phyloP scores from a whole-genome alignment of 1,140 invertebrate species.

The Trichonephila clavipes region DNA sequence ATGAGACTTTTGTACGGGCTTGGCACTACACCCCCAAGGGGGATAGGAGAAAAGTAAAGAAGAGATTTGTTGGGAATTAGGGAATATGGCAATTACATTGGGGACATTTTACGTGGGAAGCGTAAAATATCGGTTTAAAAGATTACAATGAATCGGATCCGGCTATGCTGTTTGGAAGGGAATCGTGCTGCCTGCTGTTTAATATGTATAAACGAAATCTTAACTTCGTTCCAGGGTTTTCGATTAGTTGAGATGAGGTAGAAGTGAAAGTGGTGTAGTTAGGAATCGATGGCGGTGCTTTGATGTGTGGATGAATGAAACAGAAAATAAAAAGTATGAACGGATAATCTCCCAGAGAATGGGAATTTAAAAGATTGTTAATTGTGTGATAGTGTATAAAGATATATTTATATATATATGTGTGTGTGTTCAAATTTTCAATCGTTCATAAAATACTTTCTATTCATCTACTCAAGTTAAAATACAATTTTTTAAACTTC shows the following conservation, averaged over 20 bases:
- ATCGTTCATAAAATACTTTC: too few relatives aligned
- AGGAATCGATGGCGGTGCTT: too few relatives aligned
- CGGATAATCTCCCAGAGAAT: too few relatives aligned
- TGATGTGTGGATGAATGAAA: background rate
- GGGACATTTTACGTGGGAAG: conserved; percentile 31
- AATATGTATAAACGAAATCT: conserved; percentile 54
- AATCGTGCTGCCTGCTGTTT: background rate
- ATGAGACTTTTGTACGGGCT: conserved; percentile 18
- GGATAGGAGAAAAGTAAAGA: background rate
- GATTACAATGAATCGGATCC: conserved; percentile 30
- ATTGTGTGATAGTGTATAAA: too few relatives aligned
- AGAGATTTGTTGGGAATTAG: conserved; percentile 2
- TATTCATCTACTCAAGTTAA: too few relatives aligned
- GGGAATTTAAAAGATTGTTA: too few relatives aligned
- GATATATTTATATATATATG: too few relatives aligned
- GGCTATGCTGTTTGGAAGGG: background rate
- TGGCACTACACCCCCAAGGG: background rate
- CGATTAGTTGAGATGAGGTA: background rate
- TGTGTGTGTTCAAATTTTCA: too few relatives aligned
- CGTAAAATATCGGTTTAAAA: conserved; percentile 50
- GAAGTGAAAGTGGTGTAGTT: background rate
- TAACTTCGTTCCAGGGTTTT: background rate
- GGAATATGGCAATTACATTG: conserved; percentile 44
- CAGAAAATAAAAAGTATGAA: background rate
- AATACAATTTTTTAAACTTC: too few relatives aligned